Base-by-base conservation (phyloP, 2,888 invertebrate species). In the Druceiella hillmani region DNA sequence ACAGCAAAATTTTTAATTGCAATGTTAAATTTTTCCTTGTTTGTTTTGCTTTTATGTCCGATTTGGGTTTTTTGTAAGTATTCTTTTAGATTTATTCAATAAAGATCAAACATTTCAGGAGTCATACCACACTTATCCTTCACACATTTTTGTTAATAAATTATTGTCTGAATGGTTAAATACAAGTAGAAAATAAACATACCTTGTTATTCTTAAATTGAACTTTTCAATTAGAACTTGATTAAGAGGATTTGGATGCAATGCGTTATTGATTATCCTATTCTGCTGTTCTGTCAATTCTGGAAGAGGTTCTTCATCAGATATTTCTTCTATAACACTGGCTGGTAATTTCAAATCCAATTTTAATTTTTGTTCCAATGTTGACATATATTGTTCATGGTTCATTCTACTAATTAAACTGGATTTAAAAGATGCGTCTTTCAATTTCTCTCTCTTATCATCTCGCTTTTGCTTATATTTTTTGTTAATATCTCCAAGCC, bases 261-360 rank as follows among this genome's bases (percentile, higher is more conserved):
- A 59, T 0, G 81, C 81, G 22, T 61, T 63, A 33, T 73, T 72
- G 1, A 84, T 74, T 33, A 74, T 53, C 16, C 64, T 62, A 41
- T 78, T 67, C 57, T 87, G 84, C 17, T 81, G 80, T 0, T 74
- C 66, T 0, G 82, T 82, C n/a, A 90, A 59, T 34, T 76, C 73
- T 0, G 82, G 78, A 24, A 83, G 59, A 46, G 63, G n/a, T n/a
- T n/a, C n/a, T n/a, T n/a, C n/a, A n/a, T n/a, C 58, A 0, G 73
- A 63, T 29, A 60, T 62, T 37, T 65, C 59, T 56, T 77, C 64
- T 55, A 74, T 57, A 50, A 63, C 44, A 52, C 59, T 60, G 55
- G 57, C 76, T 46, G 55, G 79, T 74, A 55, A 80, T 46, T 51
- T 72, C 44, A 59, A 49, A 56, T 65, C 64, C 56, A 66, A 55